Conservation (phyloP, 2,888 invertebrate genomes). For the Microplitis deprimator region DNA sequence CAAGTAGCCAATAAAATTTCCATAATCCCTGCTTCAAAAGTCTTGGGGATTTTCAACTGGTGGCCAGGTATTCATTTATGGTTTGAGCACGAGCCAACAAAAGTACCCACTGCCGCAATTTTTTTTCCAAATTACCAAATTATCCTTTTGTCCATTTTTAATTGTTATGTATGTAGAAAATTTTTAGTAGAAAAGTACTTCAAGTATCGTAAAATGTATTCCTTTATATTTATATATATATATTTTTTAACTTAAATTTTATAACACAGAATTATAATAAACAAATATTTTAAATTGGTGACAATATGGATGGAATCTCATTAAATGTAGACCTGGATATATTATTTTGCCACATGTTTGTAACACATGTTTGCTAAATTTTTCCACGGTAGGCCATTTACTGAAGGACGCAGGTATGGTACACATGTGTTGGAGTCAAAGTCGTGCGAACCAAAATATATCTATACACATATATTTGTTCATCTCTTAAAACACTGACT, state of each 20-base stretch:
- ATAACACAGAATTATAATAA: not conserved
- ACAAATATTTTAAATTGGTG: not conserved
- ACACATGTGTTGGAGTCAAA: conserved; percentile 55
- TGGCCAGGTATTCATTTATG: conserved; percentile 48
- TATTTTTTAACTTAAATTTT: not conserved
- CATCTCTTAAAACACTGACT: no score
- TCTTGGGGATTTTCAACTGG: conserved; percentile 42
- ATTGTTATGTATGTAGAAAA: not conserved
- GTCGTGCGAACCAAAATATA: not conserved
- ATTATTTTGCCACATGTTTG: conserved; percentile 31
- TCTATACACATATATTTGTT: no score
- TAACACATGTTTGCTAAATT: conserved; percentile 58
- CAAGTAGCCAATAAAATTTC: conserved; percentile 54
- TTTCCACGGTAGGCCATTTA: conserved; percentile 36
- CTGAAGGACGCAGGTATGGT: conserved; percentile 20
- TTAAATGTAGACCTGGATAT: conserved; percentile 51
- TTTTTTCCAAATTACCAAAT: conserved; percentile 47
- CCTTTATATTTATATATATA: no score
- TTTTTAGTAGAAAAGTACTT: not conserved
- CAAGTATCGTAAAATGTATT: not conserved
- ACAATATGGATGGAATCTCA: conserved; percentile 61
- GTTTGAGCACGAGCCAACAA: conserved; percentile 37
- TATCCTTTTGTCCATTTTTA: conserved; percentile 17
- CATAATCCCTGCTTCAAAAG: conserved; percentile 47
- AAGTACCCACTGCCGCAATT: conserved; percentile 34